phyloP scores from a whole-genome alignment of 2,113 vertebrate species.

The Otus sunia region DNA sequence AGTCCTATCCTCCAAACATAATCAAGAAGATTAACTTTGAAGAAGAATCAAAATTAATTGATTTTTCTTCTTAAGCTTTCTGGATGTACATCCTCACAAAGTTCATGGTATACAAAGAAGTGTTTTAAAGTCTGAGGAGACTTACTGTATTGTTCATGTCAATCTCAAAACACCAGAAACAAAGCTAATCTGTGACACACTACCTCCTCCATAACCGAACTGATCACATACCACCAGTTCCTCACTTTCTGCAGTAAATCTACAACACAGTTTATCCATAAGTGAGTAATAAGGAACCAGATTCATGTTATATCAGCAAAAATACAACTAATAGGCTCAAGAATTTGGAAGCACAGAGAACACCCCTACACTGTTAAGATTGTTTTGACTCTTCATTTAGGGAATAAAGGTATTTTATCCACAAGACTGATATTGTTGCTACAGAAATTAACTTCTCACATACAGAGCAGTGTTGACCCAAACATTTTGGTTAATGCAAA shows the following conservation, averaged over 20 bases:
- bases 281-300: background rate
- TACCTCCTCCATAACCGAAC: background rate
- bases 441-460: background rate
- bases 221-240: background rate
- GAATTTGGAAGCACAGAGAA: background rate
- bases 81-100: background rate
- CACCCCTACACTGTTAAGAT: background rate
- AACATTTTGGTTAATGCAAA: background rate
- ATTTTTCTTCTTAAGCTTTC: background rate
- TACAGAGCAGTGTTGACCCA: background rate
- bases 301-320: background rate
- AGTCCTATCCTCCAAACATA: background rate
- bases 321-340: background rate
- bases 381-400: background rate
- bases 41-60: background rate
- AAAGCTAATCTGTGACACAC: background rate
- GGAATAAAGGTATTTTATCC: background rate
- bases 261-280: background rate
- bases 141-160: background rate
- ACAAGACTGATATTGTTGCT: background rate
- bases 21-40: background rate
- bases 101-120: background rate
- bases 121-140: background rate
- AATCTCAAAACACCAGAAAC: background rate
- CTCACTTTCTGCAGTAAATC: background rate